These are phyloP conservation scores for Leuciscus waleckii DNA, from an alignment of 2,797 vertebrate genomes.

Conservation along the genomic window DNA sequence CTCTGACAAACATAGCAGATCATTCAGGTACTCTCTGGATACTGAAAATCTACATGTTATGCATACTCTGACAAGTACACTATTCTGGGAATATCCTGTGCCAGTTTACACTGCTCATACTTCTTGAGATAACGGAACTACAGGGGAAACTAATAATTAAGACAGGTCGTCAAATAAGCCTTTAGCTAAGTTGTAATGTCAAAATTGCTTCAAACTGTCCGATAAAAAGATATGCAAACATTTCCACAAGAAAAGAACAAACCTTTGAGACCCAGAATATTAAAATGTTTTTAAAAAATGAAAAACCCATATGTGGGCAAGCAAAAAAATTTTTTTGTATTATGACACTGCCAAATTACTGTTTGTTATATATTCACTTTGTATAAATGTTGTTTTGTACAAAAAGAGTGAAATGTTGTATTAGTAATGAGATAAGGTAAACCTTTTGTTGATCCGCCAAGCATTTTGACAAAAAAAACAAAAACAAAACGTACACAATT, in stretches of 20 bases:
- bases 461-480: constrained; percentile 47
- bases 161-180: neutral
- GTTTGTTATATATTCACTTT: neutral
- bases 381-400: neutral
- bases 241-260: neutral
- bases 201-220: neutral
- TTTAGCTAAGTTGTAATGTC: neutral
- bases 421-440: constrained; percentile 42
- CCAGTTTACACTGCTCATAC: neutral
- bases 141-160: neutral
- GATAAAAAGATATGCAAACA: neutral
- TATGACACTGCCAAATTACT: neutral
- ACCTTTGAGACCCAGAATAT: neutral
- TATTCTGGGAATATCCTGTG: neutral
- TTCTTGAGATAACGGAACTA: constrained; percentile 3
- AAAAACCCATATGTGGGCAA: neutral
- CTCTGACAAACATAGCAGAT: neutral
- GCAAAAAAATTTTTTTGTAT: no score
- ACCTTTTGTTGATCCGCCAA: constrained; percentile 63
- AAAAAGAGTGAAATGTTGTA: neutral
- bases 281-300: no score
- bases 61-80: neutral
- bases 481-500: constrained; percentile 15
- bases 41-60: neutral
- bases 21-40: neutral